Evolutionary conservation across 2,113 vertebrate genomes (phyloP), one percentile per base, ranked within the genome.

Genomic region (Labrus mixtus): DNA sequence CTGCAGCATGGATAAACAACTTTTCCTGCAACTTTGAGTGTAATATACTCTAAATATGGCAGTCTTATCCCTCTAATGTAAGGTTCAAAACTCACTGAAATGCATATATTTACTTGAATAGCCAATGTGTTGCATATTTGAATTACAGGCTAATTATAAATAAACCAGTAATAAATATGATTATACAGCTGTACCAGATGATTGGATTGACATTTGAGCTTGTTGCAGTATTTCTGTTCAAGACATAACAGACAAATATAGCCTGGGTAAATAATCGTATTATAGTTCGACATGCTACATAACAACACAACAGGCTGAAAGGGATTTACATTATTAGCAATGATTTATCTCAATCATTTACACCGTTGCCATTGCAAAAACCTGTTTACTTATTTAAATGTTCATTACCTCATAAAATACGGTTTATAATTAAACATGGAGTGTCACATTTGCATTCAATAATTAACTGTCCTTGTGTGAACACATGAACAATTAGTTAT

Each of bases 171-270:
- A 54, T 45, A 62, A 53, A 60, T 43, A 56, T 37, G 12, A 56
- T 54, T 16, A 63, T 53, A 45, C 5, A 68, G 45, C 51, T 39
- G 54, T 39, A 39, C 20, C 45, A 72, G 45, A 76, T 63, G 72
- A 84, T 68, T 76, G 73, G 77, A 72, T 76, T 79, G 57, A 54
- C 59, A 20, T 70, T 33, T 53, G 8, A 59, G 58, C 65, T 45
- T 36, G 37, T 23, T 51, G 64, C 10, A 58, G 22, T 23, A 20
- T 69, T 62, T 46, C 48, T 57, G 46, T 60, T 73, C 2, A 61
- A 43, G 10, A 10, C 36, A 20, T 2, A 59, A 23, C 23, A 60
- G 22, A 36, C 16, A 13, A 51, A 76, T 57, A 72, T 25, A 41
- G 48, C 29, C 2, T 50, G 45, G 16, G 8, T 37, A 15, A 45